Percentiles rank a stretch among this genome's conserved stretches.
phyloP scores from a whole-genome alignment of 2,888 invertebrate genomes.

The Ramazzottius varieornatus region DNA sequence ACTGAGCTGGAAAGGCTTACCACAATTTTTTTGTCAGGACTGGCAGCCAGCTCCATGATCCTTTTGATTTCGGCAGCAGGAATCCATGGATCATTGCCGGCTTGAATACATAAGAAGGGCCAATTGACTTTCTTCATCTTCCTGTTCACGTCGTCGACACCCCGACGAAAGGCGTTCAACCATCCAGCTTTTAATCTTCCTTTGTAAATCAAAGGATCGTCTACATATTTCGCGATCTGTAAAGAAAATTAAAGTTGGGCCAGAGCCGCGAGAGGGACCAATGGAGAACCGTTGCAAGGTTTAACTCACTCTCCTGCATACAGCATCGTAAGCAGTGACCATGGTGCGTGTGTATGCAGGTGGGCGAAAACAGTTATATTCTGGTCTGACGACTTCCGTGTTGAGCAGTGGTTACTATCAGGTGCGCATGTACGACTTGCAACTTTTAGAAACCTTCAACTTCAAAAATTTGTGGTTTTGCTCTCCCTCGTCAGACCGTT shows the following conservation, averaged over 20 bases:
- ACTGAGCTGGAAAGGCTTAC: too few relatives aligned
- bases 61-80: background rate
- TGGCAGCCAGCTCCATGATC: background rate
- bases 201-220: background rate
- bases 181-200: background rate
- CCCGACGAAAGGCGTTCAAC: background rate
- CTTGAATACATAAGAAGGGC: slow-evolving; percentile 1
- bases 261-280: background rate
- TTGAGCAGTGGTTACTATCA: too few relatives aligned
- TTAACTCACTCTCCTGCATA: too few relatives aligned
- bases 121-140: background rate
- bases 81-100: background rate
- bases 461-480: too few relatives aligned
- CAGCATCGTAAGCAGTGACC: too few relatives aligned
- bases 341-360: too few relatives aligned
- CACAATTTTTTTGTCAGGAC: background rate
- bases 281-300: too few relatives aligned
- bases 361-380: too few relatives aligned
- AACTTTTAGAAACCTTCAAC: too few relatives aligned
- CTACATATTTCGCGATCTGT: background rate
- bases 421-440: too few relatives aligned
- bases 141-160: background rate
- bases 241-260: background rate
- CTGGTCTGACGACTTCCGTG: too few relatives aligned
- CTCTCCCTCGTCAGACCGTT: too few relatives aligned